These are phyloP conservation scores for Actinia tenebrosa DNA, from an alignment of 64 coral and sea anemone genomes.

Conservation along the genomic window DNA sequence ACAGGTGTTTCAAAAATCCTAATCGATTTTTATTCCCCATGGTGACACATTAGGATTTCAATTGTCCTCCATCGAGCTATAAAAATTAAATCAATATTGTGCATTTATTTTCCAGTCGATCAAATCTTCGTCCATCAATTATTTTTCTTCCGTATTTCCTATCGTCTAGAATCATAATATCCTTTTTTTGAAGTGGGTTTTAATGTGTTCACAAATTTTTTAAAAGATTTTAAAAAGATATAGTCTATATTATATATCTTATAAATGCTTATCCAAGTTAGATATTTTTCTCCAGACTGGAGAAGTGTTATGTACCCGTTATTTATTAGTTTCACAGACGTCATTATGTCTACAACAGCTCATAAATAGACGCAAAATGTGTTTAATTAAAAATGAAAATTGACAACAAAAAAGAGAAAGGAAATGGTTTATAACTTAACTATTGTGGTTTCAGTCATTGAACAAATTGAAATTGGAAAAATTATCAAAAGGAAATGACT, in stretches of 20 bases:
- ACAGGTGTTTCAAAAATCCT: neutral
- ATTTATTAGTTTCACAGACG: no score
- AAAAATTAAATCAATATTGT: neutral
- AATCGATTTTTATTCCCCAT: neutral
- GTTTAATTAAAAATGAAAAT: no score
- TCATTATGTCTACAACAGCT: no score
- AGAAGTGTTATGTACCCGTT: no score
- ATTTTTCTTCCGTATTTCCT: neutral
- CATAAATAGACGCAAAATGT: no score
- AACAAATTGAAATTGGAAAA: neutral
- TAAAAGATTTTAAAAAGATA: neutral
- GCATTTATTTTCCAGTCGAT: constrained; percentile 11
- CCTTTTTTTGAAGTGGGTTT: neutral
- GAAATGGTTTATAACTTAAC: no score
- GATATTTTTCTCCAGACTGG: neutral
- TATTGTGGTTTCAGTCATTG: no score
- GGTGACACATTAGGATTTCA: neutral
- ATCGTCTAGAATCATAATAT: neutral
- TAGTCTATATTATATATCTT: neutral
- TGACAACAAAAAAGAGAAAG: no score
- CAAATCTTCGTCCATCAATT: neutral
- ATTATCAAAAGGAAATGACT: neutral
- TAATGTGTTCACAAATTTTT: neutral
- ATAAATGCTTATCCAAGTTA: neutral
- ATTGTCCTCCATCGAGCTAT: neutral